phyloP scores from a whole-genome alignment of 2,113 vertebrate genomes.

The Bufo bufo region DNA sequence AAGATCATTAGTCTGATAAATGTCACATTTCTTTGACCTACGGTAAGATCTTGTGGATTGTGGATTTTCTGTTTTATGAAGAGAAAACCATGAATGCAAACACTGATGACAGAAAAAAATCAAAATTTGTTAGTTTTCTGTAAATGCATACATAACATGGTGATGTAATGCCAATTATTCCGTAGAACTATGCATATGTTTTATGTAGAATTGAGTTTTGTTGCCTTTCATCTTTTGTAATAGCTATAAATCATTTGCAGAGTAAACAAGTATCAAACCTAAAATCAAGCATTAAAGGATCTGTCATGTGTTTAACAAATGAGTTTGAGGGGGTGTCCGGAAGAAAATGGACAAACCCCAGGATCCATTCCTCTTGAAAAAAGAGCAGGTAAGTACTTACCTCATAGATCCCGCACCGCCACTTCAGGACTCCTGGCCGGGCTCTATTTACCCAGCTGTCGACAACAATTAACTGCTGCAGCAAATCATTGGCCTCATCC shows the following conservation, averaged over 20 bases:
- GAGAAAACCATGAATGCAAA: neutral
- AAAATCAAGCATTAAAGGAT: neutral
- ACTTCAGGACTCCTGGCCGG: too few relatives aligned
- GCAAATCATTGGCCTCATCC: too few relatives aligned
- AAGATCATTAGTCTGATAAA: constrained; percentile 6
- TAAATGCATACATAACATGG: neutral
- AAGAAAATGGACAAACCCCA: too few relatives aligned
- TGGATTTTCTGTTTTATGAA: neutral
- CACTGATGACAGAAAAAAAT: neutral
- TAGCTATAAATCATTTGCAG: neutral
- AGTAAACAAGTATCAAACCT: neutral
- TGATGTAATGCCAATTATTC: neutral
- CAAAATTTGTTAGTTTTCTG: neutral
- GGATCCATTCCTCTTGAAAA: too few relatives aligned
- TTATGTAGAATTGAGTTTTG: neutral
- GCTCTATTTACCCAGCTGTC: too few relatives aligned
- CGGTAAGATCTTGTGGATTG: neutral
- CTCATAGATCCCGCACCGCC: too few relatives aligned
- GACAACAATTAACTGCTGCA: too few relatives aligned
- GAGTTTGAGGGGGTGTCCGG: too few relatives aligned
- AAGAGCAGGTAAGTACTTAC: too few relatives aligned
- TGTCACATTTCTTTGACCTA: neutral
- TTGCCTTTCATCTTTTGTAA: neutral
- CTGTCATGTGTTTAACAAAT: neutral
- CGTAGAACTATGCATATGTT: neutral